Base-by-base conservation (phyloP, 2,888 invertebrate species). In the Microctonus hyperodae region DNA sequence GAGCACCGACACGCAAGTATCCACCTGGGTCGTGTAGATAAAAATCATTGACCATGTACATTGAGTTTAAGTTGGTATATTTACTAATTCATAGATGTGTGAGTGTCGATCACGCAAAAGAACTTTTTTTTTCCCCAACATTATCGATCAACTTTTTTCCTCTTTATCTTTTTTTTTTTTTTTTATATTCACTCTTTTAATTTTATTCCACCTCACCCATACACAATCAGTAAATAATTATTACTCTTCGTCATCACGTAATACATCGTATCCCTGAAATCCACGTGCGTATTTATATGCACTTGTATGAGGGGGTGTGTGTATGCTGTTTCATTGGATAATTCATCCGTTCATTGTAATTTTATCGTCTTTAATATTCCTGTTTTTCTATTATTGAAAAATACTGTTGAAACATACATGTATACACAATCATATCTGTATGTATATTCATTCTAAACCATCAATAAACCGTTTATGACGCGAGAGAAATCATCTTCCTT, bases 301-400 rank as follows among this genome's bases (percentile, higher is more conserved):
- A n/a, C n/a, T n/a, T 37, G 13, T n/a, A 37, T 37, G 13, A 37
- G n/a, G 37, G 23, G n/a, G 22, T 33, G 40, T 64, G 57, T 23
- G 50, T 48, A 33, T 57, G 48, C 57, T 57, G 35, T 25, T 20
- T 59, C 50, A 75, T 78, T 79, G 77, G 76, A 78, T 79, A 74
- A 79, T 72, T 76, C 76, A 76, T 78, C 78, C 79, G 78, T 73
- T 78, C 75, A 76, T 78, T 77, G 73, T 53, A 44, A 56, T 57
- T 25, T 23, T 16, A 48, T 22, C 22, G 13, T 53, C 9, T 53
- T 51, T 22, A 50, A 33, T 40, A 40, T 61, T 33, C 5, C n/a
- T 60, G 9, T 48, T 51, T 50, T 51, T 50, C n/a, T 51, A 75
- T 74, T 75, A 73, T 75, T 71, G 69, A 69, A 55, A 13, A 50